Conservation (phyloP, 2,797 vertebrate species). For the Podarcis siculus region DNA sequence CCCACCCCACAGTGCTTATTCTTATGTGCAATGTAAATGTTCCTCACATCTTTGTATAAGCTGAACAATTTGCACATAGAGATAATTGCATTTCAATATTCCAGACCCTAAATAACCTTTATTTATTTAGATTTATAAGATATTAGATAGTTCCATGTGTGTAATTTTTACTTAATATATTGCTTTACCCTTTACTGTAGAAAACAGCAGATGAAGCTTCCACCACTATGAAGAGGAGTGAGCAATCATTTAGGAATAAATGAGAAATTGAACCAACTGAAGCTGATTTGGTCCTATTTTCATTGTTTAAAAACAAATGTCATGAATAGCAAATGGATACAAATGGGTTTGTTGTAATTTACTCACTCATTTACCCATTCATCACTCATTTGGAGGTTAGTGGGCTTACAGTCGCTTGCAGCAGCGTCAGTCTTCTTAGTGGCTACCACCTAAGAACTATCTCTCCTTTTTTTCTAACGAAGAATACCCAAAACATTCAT, state of each 20-base stretch:
- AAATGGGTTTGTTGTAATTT: not conserved
- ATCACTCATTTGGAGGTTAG: not conserved
- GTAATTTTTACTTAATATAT: not conserved
- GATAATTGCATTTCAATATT: not conserved
- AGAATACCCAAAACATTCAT: not conserved
- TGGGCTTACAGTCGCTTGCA: not conserved
- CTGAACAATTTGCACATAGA: not conserved
- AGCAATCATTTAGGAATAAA: not conserved
- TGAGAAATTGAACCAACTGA: not conserved
- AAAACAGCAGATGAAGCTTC: not conserved
- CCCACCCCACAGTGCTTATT: too few relatives aligned
- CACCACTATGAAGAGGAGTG: not conserved
- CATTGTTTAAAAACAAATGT: not conserved
- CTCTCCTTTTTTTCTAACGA: not conserved
- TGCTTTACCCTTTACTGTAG: not conserved
- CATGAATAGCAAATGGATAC: not conserved
- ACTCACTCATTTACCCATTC: not conserved
- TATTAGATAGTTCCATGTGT: not conserved
- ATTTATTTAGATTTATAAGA: not conserved
- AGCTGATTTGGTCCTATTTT: not conserved
- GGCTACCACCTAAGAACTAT: not conserved
- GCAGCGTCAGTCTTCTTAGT: not conserved
- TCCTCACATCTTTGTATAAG: not conserved
- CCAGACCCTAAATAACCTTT: too few relatives aligned
- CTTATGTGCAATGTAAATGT: not conserved